Evolutionary conservation across 2,797 vertebrate species (phyloP).

Genomic region (Odontamblyopus lacepedii): DNA sequence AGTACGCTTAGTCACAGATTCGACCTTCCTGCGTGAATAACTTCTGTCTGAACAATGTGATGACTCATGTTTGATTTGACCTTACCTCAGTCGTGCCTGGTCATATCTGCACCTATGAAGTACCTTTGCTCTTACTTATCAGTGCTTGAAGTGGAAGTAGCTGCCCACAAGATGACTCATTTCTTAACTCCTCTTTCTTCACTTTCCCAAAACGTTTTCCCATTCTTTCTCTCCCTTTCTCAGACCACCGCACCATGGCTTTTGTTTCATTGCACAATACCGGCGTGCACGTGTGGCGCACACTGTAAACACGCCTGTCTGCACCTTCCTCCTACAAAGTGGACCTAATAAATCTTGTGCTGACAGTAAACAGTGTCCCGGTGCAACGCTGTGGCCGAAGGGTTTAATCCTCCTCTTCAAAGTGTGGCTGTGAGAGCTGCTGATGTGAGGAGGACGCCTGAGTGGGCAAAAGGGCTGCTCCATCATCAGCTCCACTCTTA

Average conservation of each 20-base stretch:
- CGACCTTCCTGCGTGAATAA: background rate
- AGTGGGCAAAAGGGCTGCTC: conserved; percentile 48
- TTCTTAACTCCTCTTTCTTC: conserved; percentile 17
- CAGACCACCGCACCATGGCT: background rate
- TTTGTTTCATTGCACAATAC: conserved; percentile 22
- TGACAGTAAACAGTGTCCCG: conserved; percentile 55
- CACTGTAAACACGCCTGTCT: conserved; percentile 42
- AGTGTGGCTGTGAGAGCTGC: conserved; percentile 59
- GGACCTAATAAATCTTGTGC: conserved; percentile 64
- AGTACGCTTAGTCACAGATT: background rate
- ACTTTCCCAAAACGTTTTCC: conserved; percentile 3
- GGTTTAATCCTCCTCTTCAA: conserved; percentile 59
- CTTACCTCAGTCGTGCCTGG: conserved; percentile 14
- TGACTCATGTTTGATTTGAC: conserved; percentile 35
- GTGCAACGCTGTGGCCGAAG: conserved; percentile 20
- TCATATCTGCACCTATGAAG: conserved; percentile 6
- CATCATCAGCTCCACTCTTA: conserved; percentile 22
- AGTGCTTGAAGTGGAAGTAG: background rate
- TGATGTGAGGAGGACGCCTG: conserved; percentile 47
- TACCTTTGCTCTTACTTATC: conserved; percentile 40
- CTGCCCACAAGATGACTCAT: conserved; percentile 14
- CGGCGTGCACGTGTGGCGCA: conserved; percentile 17
- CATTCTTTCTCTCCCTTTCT: conserved; percentile 1
- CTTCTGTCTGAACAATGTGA: background rate
- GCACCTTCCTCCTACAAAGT: conserved; percentile 55